Conservation (phyloP, 2,888 invertebrate species). For the Zonitis immaculata region DNA sequence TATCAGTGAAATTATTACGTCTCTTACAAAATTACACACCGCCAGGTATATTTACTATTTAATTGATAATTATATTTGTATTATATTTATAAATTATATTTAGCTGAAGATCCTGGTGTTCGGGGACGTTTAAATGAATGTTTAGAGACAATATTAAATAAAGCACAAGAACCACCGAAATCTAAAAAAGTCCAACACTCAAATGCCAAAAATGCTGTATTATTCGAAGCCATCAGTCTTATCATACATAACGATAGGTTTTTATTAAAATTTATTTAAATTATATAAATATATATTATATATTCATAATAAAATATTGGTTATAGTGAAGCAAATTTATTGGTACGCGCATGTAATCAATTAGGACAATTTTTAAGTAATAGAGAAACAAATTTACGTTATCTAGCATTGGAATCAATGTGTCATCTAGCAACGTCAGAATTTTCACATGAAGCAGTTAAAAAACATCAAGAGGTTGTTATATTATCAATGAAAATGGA, state of each 20-base stretch:
- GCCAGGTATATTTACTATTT: slow-evolving; percentile 59
- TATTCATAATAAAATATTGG: neutral
- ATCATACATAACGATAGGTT: slow-evolving; percentile 96
- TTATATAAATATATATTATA: neutral
- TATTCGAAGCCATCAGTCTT: slow-evolving; percentile 99
- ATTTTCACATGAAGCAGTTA: slow-evolving; percentile 99
- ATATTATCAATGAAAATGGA: slow-evolving; percentile 99
- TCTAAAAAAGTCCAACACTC: slow-evolving; percentile 99
- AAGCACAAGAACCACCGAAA: slow-evolving; percentile 98
- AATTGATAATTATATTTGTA: slow-evolving; percentile 1
- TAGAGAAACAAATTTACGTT: slow-evolving; percentile 96
- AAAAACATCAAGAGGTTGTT: slow-evolving; percentile 99
- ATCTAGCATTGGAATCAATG: slow-evolving; percentile 98
- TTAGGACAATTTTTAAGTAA: slow-evolving; percentile 96
- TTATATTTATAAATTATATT: slow-evolving; percentile 1
- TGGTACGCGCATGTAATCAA: slow-evolving; percentile 98
- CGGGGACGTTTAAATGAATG: slow-evolving; percentile 95
- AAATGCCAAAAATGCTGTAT: slow-evolving; percentile 98
- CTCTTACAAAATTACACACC: slow-evolving; percentile 98
- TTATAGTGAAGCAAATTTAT: slow-evolving; percentile 82
- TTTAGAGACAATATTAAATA: slow-evolving; percentile 95
- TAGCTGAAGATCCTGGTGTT: slow-evolving; percentile 90
- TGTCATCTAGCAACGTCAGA: slow-evolving; percentile 98
- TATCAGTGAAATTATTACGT: slow-evolving; percentile 94
- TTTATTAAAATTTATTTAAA: slow-evolving; percentile 2